Conservation (phyloP, 2,888 invertebrate species). For the Platycheirus rosarum region DNA sequence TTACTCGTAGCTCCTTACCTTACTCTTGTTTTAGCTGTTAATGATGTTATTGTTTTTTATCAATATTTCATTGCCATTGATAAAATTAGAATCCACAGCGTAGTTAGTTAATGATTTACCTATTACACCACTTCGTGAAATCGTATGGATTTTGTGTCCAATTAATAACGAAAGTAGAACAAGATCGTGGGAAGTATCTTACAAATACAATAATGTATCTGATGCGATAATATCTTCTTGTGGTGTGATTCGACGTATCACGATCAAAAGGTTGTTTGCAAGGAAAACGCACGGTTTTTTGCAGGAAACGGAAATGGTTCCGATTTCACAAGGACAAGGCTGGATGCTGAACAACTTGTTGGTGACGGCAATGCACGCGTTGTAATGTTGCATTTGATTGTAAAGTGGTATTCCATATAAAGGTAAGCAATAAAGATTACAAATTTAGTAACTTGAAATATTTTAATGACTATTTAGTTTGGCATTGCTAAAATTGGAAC, state of each 20-base stretch:
- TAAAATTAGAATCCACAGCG: slow-evolving; percentile 24
- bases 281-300: not conserved
- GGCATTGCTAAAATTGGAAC: slow-evolving; percentile 7
- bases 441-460: not conserved
- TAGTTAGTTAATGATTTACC: not conserved
- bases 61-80: slow-evolving; percentile 10
- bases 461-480: slow-evolving; percentile 16
- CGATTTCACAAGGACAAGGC: slow-evolving; percentile 7
- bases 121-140: slow-evolving; percentile 40
- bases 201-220: not conserved
- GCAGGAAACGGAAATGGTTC: slow-evolving; percentile 15
- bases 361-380: not conserved
- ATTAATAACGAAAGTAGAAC: slow-evolving; percentile 10
- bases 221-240: slow-evolving; percentile 11
- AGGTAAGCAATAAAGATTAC: not conserved
- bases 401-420: not conserved
- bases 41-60: slow-evolving; percentile 12
- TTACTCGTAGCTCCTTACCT: no score
- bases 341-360: slow-evolving; percentile 8
- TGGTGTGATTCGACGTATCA: not conserved
- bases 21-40: slow-evolving; percentile 1
- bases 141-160: not conserved
- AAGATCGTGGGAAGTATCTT: not conserved
- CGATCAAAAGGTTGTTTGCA: not conserved
- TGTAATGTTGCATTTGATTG: slow-evolving; percentile 1